These are phyloP conservation scores for Litocranius walleri DNA, from an alignment of 2,113 vertebrate genomes.

Conservation along the genomic window DNA sequence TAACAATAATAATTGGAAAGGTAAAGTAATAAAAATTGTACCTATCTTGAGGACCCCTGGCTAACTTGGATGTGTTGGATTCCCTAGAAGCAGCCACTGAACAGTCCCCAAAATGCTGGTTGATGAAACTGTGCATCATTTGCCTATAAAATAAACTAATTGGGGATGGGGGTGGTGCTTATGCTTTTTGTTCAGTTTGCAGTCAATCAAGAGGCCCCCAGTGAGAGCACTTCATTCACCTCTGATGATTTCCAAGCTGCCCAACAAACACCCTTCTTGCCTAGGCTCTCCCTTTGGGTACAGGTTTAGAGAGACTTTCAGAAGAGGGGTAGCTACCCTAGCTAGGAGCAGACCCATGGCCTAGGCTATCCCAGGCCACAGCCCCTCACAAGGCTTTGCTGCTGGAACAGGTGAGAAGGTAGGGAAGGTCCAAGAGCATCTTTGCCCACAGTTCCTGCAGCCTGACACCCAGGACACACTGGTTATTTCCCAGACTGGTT, in stretches of 20 bases:
- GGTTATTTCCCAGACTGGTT: neutral
- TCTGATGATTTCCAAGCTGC: neutral
- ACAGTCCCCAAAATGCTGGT: neutral
- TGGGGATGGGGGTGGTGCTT: neutral
- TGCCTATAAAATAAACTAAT: neutral
- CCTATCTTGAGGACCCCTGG: fast-evolving
- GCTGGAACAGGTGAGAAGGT: neutral
- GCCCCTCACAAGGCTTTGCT: neutral
- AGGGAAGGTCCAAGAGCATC: neutral
- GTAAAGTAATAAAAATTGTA: neutral
- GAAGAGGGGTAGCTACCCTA: neutral
- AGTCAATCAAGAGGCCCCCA: fast-evolving
- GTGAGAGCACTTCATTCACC: neutral
- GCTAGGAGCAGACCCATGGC: neutral
- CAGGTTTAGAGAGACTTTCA: neutral
- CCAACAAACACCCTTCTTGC: neutral
- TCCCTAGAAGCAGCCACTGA: neutral
- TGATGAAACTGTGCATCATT: neutral
- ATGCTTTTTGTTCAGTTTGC: neutral
- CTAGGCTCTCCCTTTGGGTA: neutral
- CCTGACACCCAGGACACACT: no score
- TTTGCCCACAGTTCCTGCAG: no score
- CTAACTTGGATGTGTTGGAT: neutral
- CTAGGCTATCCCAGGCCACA: neutral
- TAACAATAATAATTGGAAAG: neutral